Percentiles rank a stretch among this genome's conserved stretches.
Evolutionary conservation across 2,797 vertebrate genomes (phyloP).

Genomic region (Zenarchopterus dispar): DNA sequence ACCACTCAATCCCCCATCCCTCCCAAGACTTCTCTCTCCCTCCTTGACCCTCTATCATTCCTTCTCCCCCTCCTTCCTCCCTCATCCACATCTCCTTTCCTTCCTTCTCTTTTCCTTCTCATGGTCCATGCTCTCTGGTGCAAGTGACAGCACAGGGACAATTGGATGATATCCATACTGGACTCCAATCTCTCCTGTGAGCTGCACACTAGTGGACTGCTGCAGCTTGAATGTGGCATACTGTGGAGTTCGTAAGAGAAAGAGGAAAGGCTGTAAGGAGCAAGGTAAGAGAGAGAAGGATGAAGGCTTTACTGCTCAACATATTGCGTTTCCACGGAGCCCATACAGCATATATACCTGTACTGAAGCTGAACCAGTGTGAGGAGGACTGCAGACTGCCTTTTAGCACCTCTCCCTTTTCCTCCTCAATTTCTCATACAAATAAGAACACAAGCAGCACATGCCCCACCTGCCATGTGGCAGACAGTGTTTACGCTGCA

Average conservation of each 20-base stretch:
- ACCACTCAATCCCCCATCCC: conserved; percentile 28
- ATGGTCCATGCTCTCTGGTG: conserved; percentile 60
- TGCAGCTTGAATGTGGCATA: conserved; percentile 54
- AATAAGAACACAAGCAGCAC: conserved; percentile 38
- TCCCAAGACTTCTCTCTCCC: conserved; percentile 16
- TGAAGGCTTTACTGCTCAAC: conserved; percentile 12
- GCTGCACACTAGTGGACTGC: conserved; percentile 57
- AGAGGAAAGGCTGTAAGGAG: conserved; percentile 21
- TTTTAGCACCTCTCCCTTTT: conserved; percentile 59
- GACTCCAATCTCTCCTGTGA: conserved; percentile 50
- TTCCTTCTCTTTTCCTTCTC: conserved; percentile 26
- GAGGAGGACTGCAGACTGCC: conserved; percentile 60
- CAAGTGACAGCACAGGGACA: conserved; percentile 76
- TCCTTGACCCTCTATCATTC: conserved; percentile 26
- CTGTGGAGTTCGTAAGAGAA: conserved; percentile 47
- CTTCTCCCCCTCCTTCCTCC: conserved; percentile 14
- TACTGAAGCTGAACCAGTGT: conserved; percentile 45
- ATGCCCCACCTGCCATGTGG: conserved; percentile 65
- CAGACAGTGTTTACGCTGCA: conserved; percentile 77
- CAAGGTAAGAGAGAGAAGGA: neutral
- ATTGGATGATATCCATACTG: conserved; percentile 68
- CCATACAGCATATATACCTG: conserved; percentile 11
- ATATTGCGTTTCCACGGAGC: conserved; percentile 11
- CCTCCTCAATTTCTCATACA: conserved; percentile 39
- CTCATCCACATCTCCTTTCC: conserved; percentile 8